These are phyloP conservation scores for Rhombomys opimus DNA, from an alignment of 2,113 vertebrate species.

Conservation along the genomic window DNA sequence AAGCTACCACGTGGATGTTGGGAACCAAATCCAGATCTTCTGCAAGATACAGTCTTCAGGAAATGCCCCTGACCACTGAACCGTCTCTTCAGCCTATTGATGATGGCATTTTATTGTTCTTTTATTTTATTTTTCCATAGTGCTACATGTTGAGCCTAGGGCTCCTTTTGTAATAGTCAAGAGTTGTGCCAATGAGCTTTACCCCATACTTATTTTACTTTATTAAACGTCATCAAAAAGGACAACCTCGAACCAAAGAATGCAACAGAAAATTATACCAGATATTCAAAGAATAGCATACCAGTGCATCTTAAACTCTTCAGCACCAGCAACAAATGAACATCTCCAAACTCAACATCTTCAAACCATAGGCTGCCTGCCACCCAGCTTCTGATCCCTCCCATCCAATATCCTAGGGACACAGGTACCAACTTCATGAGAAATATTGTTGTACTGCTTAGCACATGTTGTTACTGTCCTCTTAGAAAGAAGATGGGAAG, in stretches of 20 bases:
- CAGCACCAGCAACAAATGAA: background rate
- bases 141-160: background rate
- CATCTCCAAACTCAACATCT: background rate
- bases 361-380: background rate
- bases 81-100: background rate
- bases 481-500: background rate
- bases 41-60: background rate
- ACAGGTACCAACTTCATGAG: background rate
- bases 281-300: background rate
- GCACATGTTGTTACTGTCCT: rapidly evolving
- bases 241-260: background rate
- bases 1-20: background rate
- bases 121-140: background rate
- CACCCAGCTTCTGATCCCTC: background rate
- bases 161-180: background rate
- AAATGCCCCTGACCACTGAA: background rate
- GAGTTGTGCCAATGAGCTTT: background rate
- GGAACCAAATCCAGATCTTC: background rate
- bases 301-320: background rate
- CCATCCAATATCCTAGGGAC: too few species aligned
- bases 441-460: background rate
- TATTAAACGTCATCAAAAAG: background rate
- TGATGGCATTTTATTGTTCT: background rate
- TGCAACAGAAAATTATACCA: background rate
- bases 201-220: background rate